A percentile compares a stretch with the other conserved stretches of the same genome.
These are phyloP conservation scores for Doryteuthis pealeii DNA, from an alignment of 1,140 invertebrate species.

Conservation along the genomic window DNA sequence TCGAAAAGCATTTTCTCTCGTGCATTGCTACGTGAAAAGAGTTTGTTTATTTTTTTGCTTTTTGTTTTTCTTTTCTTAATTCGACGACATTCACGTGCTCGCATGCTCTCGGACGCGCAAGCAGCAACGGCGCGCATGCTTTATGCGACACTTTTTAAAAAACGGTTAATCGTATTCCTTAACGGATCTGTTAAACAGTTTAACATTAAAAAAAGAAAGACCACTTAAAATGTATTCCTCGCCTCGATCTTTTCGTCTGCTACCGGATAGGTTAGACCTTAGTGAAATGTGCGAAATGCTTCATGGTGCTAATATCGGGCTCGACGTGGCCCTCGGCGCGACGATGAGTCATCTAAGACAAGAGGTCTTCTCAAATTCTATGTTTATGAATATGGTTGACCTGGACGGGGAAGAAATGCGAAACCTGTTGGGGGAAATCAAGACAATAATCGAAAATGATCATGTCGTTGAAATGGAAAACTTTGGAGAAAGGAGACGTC, in stretches of 20 bases:
- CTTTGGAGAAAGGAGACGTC: not conserved
- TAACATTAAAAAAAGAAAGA: too few species aligned
- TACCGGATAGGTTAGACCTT: not conserved
- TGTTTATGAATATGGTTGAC: not conserved
- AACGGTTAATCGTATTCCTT: too few species aligned
- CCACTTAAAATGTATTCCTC: too few species aligned
- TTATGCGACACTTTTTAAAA: too few species aligned
- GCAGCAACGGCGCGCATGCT: too few species aligned
- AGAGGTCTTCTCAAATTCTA: not conserved
- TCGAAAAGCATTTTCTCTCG: not conserved
- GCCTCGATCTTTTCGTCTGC: too few species aligned
- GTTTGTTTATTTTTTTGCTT: too few species aligned
- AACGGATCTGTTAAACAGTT: too few species aligned
- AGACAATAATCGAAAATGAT: not conserved
- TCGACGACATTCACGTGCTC: too few species aligned
- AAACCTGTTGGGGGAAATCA: not conserved
- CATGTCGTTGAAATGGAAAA: not conserved
- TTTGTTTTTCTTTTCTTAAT: too few species aligned
- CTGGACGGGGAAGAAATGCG: not conserved
- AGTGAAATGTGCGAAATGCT: constrained; percentile 6
- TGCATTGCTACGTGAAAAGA: too few species aligned
- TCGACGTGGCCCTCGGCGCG: not conserved
- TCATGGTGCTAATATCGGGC: not conserved
- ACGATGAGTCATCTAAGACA: not conserved
- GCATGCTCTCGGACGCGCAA: too few species aligned